A percentile compares a stretch with the other conserved stretches of the same genome.
phyloP scores from a whole-genome alignment of 2,888 invertebrate genomes.

The Mythimna ferrago region DNA sequence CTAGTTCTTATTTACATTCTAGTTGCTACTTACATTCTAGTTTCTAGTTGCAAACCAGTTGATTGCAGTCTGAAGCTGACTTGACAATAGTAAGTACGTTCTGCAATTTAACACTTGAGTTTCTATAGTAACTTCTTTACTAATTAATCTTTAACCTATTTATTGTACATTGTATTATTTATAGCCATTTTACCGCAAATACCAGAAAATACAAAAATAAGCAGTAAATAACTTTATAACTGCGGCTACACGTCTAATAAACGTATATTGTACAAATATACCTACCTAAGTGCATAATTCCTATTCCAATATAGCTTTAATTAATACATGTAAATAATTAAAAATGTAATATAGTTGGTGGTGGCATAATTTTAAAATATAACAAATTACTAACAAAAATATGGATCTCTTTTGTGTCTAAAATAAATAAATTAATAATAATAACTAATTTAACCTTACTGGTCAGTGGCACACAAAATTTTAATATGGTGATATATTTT shows the following conservation, averaged over 20 bases:
- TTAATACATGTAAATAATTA: neutral
- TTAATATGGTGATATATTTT: neutral
- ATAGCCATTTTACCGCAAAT: conserved; percentile 31
- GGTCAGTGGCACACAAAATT: neutral
- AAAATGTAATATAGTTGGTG: neutral
- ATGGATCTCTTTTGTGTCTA: no score
- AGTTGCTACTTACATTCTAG: no score
- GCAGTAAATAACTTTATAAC: neutral
- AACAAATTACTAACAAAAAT: no score
- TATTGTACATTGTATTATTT: conserved; percentile 20
- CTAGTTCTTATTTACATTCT: no score
- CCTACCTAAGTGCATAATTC: neutral
- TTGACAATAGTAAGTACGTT: neutral
- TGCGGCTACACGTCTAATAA: neutral
- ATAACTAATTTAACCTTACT: neutral
- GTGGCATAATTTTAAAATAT: neutral
- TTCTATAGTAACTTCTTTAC: neutral
- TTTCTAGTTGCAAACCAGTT: neutral
- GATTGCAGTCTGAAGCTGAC: neutral
- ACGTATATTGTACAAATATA: conserved; percentile 1
- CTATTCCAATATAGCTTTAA: neutral
- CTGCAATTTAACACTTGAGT: neutral
- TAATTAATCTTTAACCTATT: conserved; percentile 4
- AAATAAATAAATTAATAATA: neutral
- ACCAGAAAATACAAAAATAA: conserved; percentile 21